A percentile compares a stretch with the other conserved stretches of the same genome.
These are phyloP conservation scores for Salvelinus alpinus DNA, from an alignment of 2,113 vertebrate species.

Conservation along the genomic window DNA sequence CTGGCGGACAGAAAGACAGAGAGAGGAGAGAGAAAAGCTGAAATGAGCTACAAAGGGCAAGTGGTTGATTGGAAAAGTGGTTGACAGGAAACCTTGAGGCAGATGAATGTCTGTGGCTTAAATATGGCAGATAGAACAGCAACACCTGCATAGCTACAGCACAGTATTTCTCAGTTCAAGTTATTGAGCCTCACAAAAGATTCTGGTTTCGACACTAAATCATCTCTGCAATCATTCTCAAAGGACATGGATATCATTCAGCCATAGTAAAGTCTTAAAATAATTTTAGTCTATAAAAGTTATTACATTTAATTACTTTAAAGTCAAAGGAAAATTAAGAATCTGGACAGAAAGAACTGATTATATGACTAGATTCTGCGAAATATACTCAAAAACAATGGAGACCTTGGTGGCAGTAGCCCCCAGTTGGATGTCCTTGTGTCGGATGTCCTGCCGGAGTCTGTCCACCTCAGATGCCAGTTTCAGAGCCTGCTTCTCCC, in stretches of 20 bases:
- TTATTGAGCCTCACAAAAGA: no score
- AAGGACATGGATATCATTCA: no score
- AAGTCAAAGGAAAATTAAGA: background rate
- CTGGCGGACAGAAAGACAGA: constrained; percentile 41
- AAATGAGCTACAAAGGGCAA: background rate
- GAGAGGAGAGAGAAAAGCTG: background rate
- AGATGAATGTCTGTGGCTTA: no score
- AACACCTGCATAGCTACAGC: background rate
- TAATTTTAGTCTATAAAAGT: no score
- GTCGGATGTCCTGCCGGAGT: constrained; percentile 61
- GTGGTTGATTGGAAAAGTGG: background rate
- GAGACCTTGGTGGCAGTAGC: constrained; percentile 67
- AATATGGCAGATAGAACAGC: background rate
- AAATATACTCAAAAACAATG: background rate
- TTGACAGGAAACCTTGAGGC: background rate
- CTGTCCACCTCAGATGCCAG: constrained; percentile 64
- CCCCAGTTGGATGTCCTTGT: constrained; percentile 72
- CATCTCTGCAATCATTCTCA: no score
- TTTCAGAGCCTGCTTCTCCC: constrained; percentile 67
- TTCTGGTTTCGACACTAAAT: no score
- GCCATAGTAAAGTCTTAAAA: background rate
- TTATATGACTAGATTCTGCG: no score
- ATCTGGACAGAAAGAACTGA: background rate
- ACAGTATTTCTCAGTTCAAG: no score
- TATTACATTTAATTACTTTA: no score